Percentiles rank a stretch among this genome's conserved stretches.
These are phyloP conservation scores for Theocolax elegans DNA, from an alignment of 1,140 invertebrate genomes.

Conservation along the genomic window DNA sequence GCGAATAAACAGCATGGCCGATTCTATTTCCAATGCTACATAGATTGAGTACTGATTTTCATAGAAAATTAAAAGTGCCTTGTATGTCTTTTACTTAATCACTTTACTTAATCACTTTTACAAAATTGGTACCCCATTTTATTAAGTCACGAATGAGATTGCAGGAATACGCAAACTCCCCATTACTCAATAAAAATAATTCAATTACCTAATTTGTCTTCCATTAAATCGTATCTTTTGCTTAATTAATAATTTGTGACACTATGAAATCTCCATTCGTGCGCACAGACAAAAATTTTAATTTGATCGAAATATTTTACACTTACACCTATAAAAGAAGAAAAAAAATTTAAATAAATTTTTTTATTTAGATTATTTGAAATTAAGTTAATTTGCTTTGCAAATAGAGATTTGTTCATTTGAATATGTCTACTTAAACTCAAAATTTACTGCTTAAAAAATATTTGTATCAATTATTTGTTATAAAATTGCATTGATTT, in stretches of 20 bases:
- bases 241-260: conserved; percentile 13
- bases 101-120: conserved; percentile 20
- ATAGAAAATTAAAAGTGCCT: conserved; percentile 29
- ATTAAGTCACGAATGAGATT: conserved; percentile 33
- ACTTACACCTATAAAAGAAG: background rate
- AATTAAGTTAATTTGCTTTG: conserved; percentile 7
- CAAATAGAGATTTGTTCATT: conserved; percentile 12
- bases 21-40: conserved; percentile 28
- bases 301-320: conserved; percentile 7
- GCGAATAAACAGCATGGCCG: conserved; percentile 8
- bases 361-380: background rate
- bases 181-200: conserved; percentile 22
- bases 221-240: background rate
- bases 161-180: conserved; percentile 19
- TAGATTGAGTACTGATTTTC: conserved; percentile 11
- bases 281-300: background rate
- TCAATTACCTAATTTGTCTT: background rate
- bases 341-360: background rate
- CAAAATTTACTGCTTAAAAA: conserved; percentile 17
- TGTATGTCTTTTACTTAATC: conserved; percentile 20
- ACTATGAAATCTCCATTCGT: conserved; percentile 15
- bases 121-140: conserved; percentile 34
- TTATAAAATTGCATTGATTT: conserved; percentile 21
- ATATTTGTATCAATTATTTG: conserved; percentile 18
- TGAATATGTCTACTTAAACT: background rate